Evolutionary conservation across 2,888 invertebrate genomes (phyloP).

Genomic region (Lasiommata megera): DNA sequence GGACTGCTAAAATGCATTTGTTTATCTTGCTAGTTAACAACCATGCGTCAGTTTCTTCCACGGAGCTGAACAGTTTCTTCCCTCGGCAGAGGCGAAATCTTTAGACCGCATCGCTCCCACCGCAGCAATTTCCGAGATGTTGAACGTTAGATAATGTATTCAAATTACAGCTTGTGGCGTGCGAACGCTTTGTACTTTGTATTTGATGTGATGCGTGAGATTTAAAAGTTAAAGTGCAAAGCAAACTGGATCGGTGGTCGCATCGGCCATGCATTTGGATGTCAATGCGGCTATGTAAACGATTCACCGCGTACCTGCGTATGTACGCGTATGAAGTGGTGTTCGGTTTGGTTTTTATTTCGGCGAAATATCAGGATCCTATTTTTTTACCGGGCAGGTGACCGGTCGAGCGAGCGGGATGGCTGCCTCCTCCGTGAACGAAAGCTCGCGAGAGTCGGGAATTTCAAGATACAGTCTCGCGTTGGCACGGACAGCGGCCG

Average conservation of each 20-base stretch:
- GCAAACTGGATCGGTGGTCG: slow-evolving; percentile 27
- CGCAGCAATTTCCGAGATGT: slow-evolving; percentile 54
- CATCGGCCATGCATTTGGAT: slow-evolving; percentile 21
- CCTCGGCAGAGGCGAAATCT: slow-evolving; percentile 24
- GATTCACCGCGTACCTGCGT: slow-evolving; percentile 53
- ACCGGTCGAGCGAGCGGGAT: slow-evolving; percentile 67
- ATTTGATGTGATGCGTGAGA: slow-evolving; percentile 23
- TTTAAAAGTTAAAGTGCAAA: slow-evolving; percentile 5
- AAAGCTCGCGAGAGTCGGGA: slow-evolving; percentile 61
- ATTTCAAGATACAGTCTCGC: slow-evolving; percentile 59
- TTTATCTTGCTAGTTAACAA: slow-evolving; percentile 60
- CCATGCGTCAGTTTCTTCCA: slow-evolving; percentile 30
- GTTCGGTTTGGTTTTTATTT: slow-evolving; percentile 67
- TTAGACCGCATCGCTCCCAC: slow-evolving; percentile 42
- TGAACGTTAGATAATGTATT: slow-evolving; percentile 60
- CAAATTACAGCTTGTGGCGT: slow-evolving; percentile 55
- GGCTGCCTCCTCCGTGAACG: slow-evolving; percentile 43
- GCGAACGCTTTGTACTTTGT: slow-evolving; percentile 42
- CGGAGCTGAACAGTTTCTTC: slow-evolving; percentile 18
- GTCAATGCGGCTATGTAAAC: slow-evolving; percentile 35
- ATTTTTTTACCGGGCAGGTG: slow-evolving; percentile 70
- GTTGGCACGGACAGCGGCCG: slow-evolving; percentile 60
- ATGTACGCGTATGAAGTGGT: slow-evolving; percentile 43
- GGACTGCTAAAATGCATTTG: slow-evolving; percentile 62
- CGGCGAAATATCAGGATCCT: slow-evolving; percentile 71